Base-by-base conservation (phyloP, 92 coral and sea anemone species). In the Palythoa heliodiscus region DNA sequence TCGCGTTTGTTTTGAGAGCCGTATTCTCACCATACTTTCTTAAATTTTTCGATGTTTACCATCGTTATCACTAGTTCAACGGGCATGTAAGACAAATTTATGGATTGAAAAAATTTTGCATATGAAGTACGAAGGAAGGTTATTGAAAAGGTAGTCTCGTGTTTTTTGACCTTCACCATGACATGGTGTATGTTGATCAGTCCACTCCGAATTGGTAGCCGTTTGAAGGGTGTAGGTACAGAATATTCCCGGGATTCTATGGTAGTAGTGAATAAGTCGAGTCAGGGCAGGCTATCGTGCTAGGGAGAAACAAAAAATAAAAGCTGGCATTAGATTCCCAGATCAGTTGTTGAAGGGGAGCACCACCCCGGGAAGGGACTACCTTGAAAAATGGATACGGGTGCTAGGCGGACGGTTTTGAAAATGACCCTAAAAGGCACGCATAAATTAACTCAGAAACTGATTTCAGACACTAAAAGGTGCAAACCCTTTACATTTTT, bases 151-250 rank as follows among this genome's bases (percentile, higher is more conserved):
- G 99, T 94, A 5, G 99, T 96, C 87, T 96, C 94, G 94, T 96
- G 99, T 87, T 96, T 96, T 88, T 96, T 96, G 89, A 96, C 99
- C 71, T 96, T 98, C n/a, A 96, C 99, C 99, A 96, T 96, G 11
- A 96, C 99, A 40, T 96, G 99, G 78, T 96, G 99, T 23, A 96
- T 96, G 75, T 96, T 96, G 16, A 96, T 96, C 64, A 96, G 93
- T 75, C 95, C 99, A 64, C 99, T 96, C 39, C 99, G 87, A 76
- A 96, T 95, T 16, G 99, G 96, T 29, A 96, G 91, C 58, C 98
- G 94, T 75, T 96, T 96, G 87, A 92, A 96, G 99, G 99, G 63
- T 95, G 99, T 57, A 94, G 99, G 19, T 98, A 94, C 24, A 96
- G 92, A 73, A 95, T 95, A 88, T 96, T 96, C 88, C 95, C 1